phyloP scores from a whole-genome alignment of 2,113 vertebrate species.

The Danionella cerebrum region DNA sequence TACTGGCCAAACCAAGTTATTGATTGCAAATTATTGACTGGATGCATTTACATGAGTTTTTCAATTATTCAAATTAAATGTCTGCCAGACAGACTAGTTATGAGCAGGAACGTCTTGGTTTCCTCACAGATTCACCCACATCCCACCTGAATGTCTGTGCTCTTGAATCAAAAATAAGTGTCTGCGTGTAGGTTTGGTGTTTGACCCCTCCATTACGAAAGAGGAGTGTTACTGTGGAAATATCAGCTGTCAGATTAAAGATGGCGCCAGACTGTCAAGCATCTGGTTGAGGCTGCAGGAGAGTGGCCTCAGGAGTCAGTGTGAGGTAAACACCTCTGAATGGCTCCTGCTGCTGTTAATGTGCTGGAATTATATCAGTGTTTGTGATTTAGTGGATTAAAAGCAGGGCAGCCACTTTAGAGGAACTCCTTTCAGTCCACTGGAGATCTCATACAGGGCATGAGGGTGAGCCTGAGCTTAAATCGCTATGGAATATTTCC shows the following conservation, averaged over 20 bases:
- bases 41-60: no score
- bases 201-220: slow-evolving; percentile 86
- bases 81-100: no score
- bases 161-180: no score
- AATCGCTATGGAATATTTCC: slow-evolving; percentile 73
- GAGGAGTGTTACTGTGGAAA: slow-evolving; percentile 86
- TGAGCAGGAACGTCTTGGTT: no score
- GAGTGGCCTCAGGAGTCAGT: slow-evolving; percentile 75
- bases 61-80: no score
- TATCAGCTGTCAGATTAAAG: slow-evolving; percentile 80
- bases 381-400: slow-evolving; percentile 65
- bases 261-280: slow-evolving; percentile 80
- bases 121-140: no score
- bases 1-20: no score
- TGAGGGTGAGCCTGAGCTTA: neutral
- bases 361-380: neutral
- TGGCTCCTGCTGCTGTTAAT: neutral
- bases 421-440: slow-evolving; percentile 82
- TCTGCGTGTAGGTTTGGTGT: slow-evolving; percentile 73
- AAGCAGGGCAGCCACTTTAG: slow-evolving; percentile 78
- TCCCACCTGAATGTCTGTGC: no score
- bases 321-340: slow-evolving; percentile 66
- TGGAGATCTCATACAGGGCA: slow-evolving; percentile 49
- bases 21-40: no score
- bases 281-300: slow-evolving; percentile 88